phyloP scores from a whole-genome alignment of 2,888 invertebrate genomes.

The Acleris literana region DNA sequence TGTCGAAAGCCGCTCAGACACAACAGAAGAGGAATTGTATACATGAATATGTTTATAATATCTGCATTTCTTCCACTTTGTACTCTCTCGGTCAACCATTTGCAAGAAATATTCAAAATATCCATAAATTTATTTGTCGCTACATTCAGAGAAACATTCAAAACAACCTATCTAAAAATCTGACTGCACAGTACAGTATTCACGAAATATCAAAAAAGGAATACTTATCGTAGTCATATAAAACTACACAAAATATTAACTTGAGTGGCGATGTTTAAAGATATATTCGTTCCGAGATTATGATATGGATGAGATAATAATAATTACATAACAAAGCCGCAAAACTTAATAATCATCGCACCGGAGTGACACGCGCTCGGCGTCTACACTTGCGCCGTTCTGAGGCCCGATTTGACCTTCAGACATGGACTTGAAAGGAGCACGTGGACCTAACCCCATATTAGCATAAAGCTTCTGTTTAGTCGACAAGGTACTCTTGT shows the following conservation, averaged over 20 bases:
- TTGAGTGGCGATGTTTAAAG: background rate
- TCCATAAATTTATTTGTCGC: background rate
- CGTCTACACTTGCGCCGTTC: too few species aligned
- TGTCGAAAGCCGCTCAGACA: conserved; percentile 23
- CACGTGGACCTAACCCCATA: too few species aligned
- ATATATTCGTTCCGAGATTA: too few species aligned
- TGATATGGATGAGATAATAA: too few species aligned
- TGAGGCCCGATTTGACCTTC: too few species aligned
- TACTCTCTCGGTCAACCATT: conserved; percentile 53
- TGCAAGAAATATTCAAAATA: conserved; percentile 51
- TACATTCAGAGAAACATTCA: too few species aligned
- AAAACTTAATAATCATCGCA: too few species aligned
- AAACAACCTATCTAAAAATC: background rate
- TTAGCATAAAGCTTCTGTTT: too few species aligned
- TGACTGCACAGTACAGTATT: background rate
- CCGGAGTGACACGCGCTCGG: too few species aligned
- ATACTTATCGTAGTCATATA: background rate
- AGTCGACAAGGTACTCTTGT: too few species aligned
- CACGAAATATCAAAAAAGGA: background rate
- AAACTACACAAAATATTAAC: background rate
- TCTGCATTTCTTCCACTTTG: conserved; percentile 58
- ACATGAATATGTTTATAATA: conserved; percentile 34
- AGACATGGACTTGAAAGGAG: too few species aligned
- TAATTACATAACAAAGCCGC: too few species aligned
- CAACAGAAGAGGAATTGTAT: background rate